phyloP scores from a whole-genome alignment of 2,113 vertebrate species.

The Rissa tridactyla region DNA sequence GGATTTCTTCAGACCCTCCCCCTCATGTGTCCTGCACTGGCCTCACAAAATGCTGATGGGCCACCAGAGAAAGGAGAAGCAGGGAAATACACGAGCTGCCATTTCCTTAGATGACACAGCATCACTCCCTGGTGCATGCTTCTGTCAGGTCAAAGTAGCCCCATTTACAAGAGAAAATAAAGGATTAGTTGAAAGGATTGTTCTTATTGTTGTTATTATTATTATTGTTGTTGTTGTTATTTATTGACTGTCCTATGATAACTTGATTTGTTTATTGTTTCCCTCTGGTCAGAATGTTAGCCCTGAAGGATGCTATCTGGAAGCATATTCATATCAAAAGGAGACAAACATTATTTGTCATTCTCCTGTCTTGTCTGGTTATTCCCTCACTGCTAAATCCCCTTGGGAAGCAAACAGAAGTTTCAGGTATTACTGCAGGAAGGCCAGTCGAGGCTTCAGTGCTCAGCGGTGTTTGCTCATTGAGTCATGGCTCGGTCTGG shows the following conservation, averaged over 20 bases:
- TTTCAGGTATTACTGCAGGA: background rate
- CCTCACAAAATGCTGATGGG: background rate
- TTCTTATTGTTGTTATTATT: background rate
- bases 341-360: background rate
- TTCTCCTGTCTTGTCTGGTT: background rate
- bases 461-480: background rate
- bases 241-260: background rate
- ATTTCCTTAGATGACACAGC: background rate
- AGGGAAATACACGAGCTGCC: background rate
- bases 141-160: background rate
- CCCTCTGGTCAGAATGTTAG: background rate
- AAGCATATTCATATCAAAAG: background rate
- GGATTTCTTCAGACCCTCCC: background rate
- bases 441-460: background rate
- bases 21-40: background rate
- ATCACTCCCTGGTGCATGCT: background rate
- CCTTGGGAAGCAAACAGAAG: background rate
- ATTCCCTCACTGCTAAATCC: background rate
- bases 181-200: background rate
- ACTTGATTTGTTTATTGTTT: background rate
- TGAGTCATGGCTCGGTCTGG: slow-evolving; percentile 23
- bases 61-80: background rate
- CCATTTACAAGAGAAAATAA: background rate
- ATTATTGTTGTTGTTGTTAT: background rate
- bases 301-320: background rate